Evolutionary conservation across 2,888 invertebrate genomes (phyloP), one percentile per base, ranked within the genome.

Genomic region (Torymus auratus): DNA sequence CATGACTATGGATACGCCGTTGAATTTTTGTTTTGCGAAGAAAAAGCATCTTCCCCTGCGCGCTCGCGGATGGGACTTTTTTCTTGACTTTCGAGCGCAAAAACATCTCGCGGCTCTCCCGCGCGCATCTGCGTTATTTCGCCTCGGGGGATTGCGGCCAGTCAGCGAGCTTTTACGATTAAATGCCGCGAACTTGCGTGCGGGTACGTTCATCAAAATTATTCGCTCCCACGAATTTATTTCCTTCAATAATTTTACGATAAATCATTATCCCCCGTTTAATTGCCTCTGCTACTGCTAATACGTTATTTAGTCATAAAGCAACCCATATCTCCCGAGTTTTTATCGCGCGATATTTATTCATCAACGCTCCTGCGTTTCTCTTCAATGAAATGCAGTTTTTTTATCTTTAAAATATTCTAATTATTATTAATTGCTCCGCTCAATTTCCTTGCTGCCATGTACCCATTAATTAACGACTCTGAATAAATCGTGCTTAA

Each of bases 1-100:
- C 80, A 80, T 80, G 80, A 77, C 76, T 80, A 80, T 80, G 80
- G 76, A 80, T 80, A 68, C 20, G 52, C 7, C 50, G 62, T 50
- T 23, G 65, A 12, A 61, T 78, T 60, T 67, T 70, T 70, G 11
- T 53, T 75, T 41, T 41, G 12, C 41, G 2, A 60, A 60, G 61
- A 53, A 61, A 67, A 65, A 64, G 60, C 67, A 28, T n/a, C 68
- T 50, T 61, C 55, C 50, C 72, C 56, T 5, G n/a, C 52, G 28
- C 50, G 58, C 14, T 20, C 17, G 55, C 23, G 28, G 23, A 23
- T n/a, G 64, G 61, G n/a, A 20, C 71, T 62, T 78, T 73, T 78
- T n/a, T 13, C 55, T 61, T 23, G 17, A 68, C 72, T 68, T 73
- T 78, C 61, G 72, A 72, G 61, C 60, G 53, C 41, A 72, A 53